phyloP scores from a whole-genome alignment of 2,797 vertebrate species.

The Gastrophryne carolinensis region DNA sequence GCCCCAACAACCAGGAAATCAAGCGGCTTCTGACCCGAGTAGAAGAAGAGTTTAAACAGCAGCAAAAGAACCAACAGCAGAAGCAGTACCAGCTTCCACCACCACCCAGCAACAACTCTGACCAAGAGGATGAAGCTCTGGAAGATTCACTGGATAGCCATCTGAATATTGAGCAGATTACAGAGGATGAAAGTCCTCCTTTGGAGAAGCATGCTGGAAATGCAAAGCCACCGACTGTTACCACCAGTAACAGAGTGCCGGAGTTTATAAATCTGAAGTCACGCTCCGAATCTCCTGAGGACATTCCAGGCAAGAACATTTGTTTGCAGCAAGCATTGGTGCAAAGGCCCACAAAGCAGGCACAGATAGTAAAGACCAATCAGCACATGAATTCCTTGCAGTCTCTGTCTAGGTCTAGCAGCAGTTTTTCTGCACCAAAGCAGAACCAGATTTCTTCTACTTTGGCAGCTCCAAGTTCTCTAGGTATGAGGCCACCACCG shows the following conservation, averaged over 20 bases:
- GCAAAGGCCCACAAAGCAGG: slow-evolving; percentile 88
- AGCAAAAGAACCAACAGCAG: slow-evolving; percentile 83
- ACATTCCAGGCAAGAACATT: slow-evolving; percentile 57
- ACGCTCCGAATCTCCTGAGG: slow-evolving; percentile 69
- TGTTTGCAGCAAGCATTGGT: slow-evolving; percentile 74
- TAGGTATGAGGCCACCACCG: slow-evolving; percentile 73
- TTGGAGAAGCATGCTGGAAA: slow-evolving; percentile 55
- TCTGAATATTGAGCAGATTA: slow-evolving; percentile 63
- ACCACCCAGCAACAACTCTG: slow-evolving; percentile 70
- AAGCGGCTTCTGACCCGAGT: slow-evolving; percentile 86
- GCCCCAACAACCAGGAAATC: slow-evolving; percentile 92
- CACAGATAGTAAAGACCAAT: slow-evolving; percentile 95
- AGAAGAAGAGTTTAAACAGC: slow-evolving; percentile 92
- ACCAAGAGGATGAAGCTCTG: slow-evolving; percentile 77
- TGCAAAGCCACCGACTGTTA: slow-evolving; percentile 62
- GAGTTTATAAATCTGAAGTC: slow-evolving; percentile 71
- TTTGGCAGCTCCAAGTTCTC: slow-evolving; percentile 81
- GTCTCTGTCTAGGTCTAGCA: slow-evolving; percentile 60
- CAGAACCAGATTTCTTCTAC: slow-evolving; percentile 66
- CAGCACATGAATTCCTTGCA: slow-evolving; percentile 85
- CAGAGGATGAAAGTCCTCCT: slow-evolving; percentile 69
- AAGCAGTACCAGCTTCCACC: slow-evolving; percentile 72
- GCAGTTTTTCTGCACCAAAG: slow-evolving; percentile 64
- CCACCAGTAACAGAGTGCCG: slow-evolving; percentile 71
- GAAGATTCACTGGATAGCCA: slow-evolving; percentile 62